A percentile compares a stretch with the other conserved stretches of the same genome.
phyloP scores from a whole-genome alignment of 2,797 vertebrate species.

The Acrocephalus scirpaceus region DNA sequence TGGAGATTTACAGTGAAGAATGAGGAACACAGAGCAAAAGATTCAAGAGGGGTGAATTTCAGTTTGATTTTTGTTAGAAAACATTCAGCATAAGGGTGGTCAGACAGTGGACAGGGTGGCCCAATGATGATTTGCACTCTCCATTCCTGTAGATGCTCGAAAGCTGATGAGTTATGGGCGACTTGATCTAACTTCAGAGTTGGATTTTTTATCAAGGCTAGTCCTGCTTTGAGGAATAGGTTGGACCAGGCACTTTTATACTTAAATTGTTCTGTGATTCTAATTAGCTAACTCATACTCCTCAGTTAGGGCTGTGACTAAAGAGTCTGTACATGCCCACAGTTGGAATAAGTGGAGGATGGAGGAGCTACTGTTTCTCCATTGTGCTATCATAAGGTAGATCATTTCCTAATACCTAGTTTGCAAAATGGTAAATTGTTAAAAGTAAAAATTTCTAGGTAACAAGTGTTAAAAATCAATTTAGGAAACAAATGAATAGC shows the following conservation, averaged over 20 bases:
- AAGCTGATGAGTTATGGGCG: background rate
- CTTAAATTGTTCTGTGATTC: background rate
- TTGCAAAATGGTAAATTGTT: background rate
- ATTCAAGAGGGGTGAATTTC: background rate
- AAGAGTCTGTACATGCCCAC: background rate
- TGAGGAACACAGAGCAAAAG: background rate
- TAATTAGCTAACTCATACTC: background rate
- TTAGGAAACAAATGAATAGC: background rate
- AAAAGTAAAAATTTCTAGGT: background rate
- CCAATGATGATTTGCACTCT: background rate
- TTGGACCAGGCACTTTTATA: background rate
- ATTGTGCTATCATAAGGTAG: background rate
- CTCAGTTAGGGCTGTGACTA: background rate
- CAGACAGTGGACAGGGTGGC: background rate
- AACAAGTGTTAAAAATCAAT: background rate
- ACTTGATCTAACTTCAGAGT: background rate
- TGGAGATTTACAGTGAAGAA: background rate
- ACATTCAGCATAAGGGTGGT: background rate
- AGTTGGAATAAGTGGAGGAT: background rate
- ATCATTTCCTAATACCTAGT: background rate
- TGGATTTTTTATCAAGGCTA: background rate
- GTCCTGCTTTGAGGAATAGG: background rate
- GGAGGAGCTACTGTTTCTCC: background rate
- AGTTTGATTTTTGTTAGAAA: background rate
- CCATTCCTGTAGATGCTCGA: background rate